Evolutionary conservation across 2,888 invertebrate species (phyloP).

Genomic region (Lasioglossum lativentre): DNA sequence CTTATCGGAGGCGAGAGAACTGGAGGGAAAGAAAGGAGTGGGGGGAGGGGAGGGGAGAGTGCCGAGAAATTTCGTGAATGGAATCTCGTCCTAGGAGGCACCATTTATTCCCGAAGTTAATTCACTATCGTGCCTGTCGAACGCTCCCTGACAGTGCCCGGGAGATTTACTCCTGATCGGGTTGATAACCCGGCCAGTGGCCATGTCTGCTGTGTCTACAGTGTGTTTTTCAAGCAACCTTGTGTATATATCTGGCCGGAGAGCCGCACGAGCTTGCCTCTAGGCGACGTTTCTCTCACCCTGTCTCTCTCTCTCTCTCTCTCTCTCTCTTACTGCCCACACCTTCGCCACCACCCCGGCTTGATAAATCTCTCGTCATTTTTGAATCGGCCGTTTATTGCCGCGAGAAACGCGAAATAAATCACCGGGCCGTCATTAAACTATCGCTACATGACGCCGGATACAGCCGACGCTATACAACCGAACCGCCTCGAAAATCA

Average conservation of each 20-base stretch:
- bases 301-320: background rate
- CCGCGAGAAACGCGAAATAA: conserved; percentile 63
- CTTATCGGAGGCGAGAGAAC: conserved; percentile 42
- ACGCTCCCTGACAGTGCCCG: conserved; percentile 71
- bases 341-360: conserved; percentile 28
- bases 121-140: conserved; percentile 78
- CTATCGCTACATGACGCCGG: conserved; percentile 48
- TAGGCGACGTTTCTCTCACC: conserved; percentile 54
- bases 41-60: background rate
- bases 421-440: conserved; percentile 60
- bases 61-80: conserved; percentile 69
- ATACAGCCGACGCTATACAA: conserved; percentile 43
- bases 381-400: conserved; percentile 68
- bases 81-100: conserved; percentile 72
- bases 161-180: conserved; percentile 76
- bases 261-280: conserved; percentile 60
- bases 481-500: conserved; percentile 52
- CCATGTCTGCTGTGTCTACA: conserved; percentile 78
- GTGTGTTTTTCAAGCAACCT: conserved; percentile 73
- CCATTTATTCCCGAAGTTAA: conserved; percentile 79
- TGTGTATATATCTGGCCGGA: conserved; percentile 52
- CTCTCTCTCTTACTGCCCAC: conserved; percentile 19
- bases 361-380: conserved; percentile 66
- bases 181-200: conserved; percentile 78
- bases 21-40: conserved; percentile 6